Conservation (phyloP, 2,113 vertebrate species). For the Ploceus nigricollis region DNA sequence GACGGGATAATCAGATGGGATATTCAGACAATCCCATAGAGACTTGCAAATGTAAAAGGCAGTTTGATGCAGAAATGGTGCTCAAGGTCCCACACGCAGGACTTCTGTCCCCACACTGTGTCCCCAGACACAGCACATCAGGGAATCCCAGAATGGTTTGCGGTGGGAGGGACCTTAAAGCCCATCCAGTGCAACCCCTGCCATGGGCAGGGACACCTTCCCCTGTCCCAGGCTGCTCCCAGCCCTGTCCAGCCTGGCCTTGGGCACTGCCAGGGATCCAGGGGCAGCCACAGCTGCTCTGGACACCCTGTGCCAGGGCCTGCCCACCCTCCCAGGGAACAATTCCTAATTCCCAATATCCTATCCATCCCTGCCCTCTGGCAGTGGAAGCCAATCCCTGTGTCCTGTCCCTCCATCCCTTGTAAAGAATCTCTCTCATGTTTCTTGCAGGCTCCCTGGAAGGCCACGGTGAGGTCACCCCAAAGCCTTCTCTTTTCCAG, state of each 20-base stretch:
- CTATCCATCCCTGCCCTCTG: not conserved
- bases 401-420: not conserved
- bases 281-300: not conserved
- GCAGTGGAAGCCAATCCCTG: not conserved
- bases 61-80: not conserved
- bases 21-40: not conserved
- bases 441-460: not conserved
- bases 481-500: not conserved
- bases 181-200: accelerated
- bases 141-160: not conserved
- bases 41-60: not conserved
- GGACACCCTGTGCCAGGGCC: not conserved
- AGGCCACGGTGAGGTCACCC: not conserved
- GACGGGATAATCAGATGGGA: no score
- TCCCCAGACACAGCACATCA: accelerated
- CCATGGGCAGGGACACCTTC: not conserved
- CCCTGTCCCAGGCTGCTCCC: not conserved
- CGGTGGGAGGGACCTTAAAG: accelerated
- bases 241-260: not conserved
- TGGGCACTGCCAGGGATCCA: not conserved
- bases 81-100: accelerated
- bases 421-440: not conserved
- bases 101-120: not conserved
- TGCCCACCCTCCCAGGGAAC: not conserved
- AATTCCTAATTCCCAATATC: not conserved